Evolutionary conservation across 2,888 invertebrate genomes (phyloP).

Genomic region (Epistrophe grossulariae): DNA sequence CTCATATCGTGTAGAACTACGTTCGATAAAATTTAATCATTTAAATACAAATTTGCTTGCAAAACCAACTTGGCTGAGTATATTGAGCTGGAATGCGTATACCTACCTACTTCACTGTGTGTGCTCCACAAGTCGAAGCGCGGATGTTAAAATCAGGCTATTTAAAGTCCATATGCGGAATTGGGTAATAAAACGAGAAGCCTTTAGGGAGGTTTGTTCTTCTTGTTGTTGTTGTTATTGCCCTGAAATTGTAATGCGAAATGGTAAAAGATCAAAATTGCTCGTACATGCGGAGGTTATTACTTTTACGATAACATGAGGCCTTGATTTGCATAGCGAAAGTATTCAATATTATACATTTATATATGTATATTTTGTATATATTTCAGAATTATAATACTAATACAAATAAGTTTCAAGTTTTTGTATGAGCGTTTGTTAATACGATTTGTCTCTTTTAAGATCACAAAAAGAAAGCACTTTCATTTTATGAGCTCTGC

Average conservation of each 20-base stretch:
- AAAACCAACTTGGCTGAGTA: constrained; percentile 23
- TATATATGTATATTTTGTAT: neutral
- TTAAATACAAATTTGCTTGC: constrained; percentile 67
- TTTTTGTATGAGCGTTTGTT: neutral
- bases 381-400: neutral
- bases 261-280: constrained; percentile 56
- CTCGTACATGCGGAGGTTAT: constrained; percentile 55
- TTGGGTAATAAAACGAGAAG: constrained; percentile 60
- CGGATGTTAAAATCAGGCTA: constrained; percentile 67
- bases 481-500: neutral
- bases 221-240: neutral
- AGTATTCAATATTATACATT: neutral
- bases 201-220: constrained; percentile 2
- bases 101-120: neutral
- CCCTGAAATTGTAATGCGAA: constrained; percentile 33
- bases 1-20: constrained; percentile 8
- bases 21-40: constrained; percentile 72
- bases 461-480: neutral
- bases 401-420: constrained; percentile 25
- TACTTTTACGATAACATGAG: constrained; percentile 49
- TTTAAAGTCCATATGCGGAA: constrained; percentile 74
- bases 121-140: constrained; percentile 17
- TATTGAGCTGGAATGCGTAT: neutral
- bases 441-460: neutral
- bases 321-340: constrained; percentile 32